Base-by-base conservation (phyloP, 2,113 vertebrate species). In the Strigops habroptila region DNA sequence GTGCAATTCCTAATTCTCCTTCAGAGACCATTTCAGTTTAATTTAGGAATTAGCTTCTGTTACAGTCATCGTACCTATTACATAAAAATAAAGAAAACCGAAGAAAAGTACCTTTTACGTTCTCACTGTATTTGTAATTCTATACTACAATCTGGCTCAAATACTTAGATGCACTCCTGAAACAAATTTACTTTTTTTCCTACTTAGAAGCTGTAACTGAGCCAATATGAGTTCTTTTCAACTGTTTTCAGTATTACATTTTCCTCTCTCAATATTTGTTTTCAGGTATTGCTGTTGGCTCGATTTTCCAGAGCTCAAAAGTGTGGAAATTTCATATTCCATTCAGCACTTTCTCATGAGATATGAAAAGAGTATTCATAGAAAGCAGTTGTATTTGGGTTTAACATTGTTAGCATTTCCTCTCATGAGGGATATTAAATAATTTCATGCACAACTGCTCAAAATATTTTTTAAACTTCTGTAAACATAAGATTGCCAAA, bases 391-490 rank as follows among this genome's bases (percentile, higher is more conserved):
- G 95, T 97, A 96, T 96, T 97, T 97, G 95, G 85, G 91, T 95
- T 91, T 84, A 97, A 97, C 96, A 97, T 97, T 97, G 94, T 97
- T 97, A 96, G 96, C 84, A 93, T 97, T 98, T 98, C 98, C 97
- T 98, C 98, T 98, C 98, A 83, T 93, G 97, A 98, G 98, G 86
- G 91, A 97, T 91, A 97, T 98, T 97, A 98, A 98, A 98, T 97
- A 96, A 97, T 98, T 98, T 98, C 97, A 98, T 97, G 96, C 91
- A 95, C 95, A 98, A 97, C 96, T 97, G 96, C 97, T 98, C 97
- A 94, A 98, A 98, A 97, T 97, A 98, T 97, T 97, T 97, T 97
- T 97, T 95, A 97, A 97, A 98, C 91, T 97, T 98, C 96, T 96
- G 97, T 97, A 98, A 97, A 98, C 96, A 97, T 92, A 96, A 96